These are phyloP conservation scores for Drosophila pseudoobscura DNA, from an alignment of 1,140 invertebrate species.

Conservation along the genomic window DNA sequence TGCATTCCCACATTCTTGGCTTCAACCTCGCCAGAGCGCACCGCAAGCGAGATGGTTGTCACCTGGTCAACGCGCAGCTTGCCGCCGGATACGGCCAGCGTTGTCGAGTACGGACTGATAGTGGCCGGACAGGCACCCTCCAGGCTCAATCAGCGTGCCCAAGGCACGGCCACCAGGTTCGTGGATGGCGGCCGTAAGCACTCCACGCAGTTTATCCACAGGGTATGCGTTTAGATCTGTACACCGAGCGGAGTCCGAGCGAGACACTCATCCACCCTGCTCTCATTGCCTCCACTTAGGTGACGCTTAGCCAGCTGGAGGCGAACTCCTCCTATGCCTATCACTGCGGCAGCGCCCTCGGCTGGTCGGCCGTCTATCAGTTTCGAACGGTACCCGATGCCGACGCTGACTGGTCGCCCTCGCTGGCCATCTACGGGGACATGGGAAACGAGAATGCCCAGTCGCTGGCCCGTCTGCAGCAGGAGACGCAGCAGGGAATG, in stretches of 20 bases:
- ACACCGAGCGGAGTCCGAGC: neutral
- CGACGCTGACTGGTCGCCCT: constrained; percentile 89
- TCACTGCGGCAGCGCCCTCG: constrained; percentile 91
- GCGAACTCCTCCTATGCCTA: constrained; percentile 90
- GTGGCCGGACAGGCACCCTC: constrained; percentile 89
- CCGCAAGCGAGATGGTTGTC: constrained; percentile 88
- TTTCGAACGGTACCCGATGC: constrained; percentile 87
- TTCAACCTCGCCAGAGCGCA: constrained; percentile 51
- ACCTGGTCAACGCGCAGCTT: constrained; percentile 94
- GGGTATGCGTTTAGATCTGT: constrained; percentile 83
- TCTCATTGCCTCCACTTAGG: constrained; percentile 67
- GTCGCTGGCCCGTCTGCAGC: constrained; percentile 91
- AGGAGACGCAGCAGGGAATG: constrained; percentile 90
- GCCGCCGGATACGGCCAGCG: constrained; percentile 87
- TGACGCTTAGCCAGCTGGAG: constrained; percentile 85
- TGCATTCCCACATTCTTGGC: constrained; percentile 17
- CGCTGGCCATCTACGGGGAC: constrained; percentile 95
- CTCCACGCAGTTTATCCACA: constrained; percentile 92
- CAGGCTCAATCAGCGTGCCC: constrained; percentile 84
- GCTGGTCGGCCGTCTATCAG: constrained; percentile 92
- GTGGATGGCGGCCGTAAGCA: constrained; percentile 90
- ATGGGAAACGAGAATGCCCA: constrained; percentile 95
- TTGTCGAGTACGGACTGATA: constrained; percentile 84
- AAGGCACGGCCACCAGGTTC: constrained; percentile 88
- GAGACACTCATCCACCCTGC: neutral